Percentiles rank a stretch among this genome's conserved stretches.
Evolutionary conservation across 2,797 vertebrate genomes (phyloP).

Genomic region (Aldrovandia affinis): DNA sequence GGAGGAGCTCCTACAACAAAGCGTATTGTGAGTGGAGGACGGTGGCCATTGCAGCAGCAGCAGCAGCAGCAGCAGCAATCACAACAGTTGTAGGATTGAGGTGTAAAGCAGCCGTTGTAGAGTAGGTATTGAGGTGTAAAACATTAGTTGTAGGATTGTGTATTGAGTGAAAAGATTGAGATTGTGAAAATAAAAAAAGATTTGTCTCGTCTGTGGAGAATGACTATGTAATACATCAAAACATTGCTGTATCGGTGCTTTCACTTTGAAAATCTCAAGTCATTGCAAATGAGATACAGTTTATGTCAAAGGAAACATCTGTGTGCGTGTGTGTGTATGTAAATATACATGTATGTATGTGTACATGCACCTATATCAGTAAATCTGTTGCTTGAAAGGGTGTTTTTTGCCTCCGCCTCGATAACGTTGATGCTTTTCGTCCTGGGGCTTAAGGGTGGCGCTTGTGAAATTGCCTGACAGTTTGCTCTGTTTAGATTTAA

Average conservation of each 20-base stretch:
- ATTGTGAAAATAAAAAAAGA: too few species aligned
- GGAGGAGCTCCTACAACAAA: neutral
- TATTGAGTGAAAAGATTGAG: too few species aligned
- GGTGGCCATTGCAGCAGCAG: neutral
- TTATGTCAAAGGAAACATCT: neutral
- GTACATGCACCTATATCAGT: neutral
- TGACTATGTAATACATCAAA: neutral
- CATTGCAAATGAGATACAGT: neutral
- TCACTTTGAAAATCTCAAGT: neutral
- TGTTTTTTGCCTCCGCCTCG: neutral
- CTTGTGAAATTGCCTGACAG: constrained; percentile 7
- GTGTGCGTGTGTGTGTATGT: neutral
- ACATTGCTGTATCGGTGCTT: neutral
- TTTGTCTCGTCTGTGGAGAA: neutral
- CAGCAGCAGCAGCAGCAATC: too few species aligned
- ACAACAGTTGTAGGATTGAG: too few species aligned
- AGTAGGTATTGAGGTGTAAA: too few species aligned
- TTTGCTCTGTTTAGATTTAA: neutral
- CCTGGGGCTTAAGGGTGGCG: neutral
- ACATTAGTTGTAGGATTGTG: neutral
- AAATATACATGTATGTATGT: neutral
- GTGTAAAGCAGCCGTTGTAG: too few species aligned
- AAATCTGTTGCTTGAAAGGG: neutral
- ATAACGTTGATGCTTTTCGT: constrained; percentile 3
- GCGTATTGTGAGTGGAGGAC: neutral